Conservation (phyloP, 1,140 invertebrate species). For the Papilio polyxenes region DNA sequence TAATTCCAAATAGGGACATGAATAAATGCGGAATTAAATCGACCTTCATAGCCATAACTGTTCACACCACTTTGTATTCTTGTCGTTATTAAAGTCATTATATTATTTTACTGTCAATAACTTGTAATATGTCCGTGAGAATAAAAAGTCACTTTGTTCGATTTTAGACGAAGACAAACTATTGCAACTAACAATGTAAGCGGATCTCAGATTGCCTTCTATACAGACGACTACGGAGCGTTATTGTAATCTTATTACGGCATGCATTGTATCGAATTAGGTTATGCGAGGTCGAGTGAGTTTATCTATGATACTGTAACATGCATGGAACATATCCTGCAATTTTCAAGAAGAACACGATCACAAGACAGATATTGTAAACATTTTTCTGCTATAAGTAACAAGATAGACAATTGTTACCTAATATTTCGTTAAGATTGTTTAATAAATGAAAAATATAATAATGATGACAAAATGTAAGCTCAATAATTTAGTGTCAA, state of each 20-base stretch:
- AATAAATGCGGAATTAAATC: neutral
- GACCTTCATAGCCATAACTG: slow-evolving; percentile 12
- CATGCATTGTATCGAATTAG: slow-evolving; percentile 14
- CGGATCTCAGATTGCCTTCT: neutral
- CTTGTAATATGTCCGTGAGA: neutral
- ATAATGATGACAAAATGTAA: neutral
- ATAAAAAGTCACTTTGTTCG: neutral
- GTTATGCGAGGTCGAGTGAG: slow-evolving; percentile 11
- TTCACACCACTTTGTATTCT: neutral
- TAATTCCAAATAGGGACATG: slow-evolving; percentile 40
- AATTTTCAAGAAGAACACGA: neutral
- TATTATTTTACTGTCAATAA: neutral
- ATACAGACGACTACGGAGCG: neutral
- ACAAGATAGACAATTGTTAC: neutral
- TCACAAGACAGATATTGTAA: neutral
- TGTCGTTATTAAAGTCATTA: neutral
- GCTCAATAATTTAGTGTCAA: neutral
- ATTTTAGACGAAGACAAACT: neutral
- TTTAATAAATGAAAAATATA: neutral
- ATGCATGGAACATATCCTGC: neutral
- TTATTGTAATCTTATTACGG: slow-evolving; percentile 23
- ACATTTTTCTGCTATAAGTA: neutral
- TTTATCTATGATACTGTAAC: neutral
- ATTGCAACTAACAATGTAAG: neutral
- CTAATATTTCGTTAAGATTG: neutral